Evolutionary conservation across 2,113 vertebrate species (phyloP), one percentile per base, ranked within the genome.

Genomic region (Gadus macrocephalus): DNA sequence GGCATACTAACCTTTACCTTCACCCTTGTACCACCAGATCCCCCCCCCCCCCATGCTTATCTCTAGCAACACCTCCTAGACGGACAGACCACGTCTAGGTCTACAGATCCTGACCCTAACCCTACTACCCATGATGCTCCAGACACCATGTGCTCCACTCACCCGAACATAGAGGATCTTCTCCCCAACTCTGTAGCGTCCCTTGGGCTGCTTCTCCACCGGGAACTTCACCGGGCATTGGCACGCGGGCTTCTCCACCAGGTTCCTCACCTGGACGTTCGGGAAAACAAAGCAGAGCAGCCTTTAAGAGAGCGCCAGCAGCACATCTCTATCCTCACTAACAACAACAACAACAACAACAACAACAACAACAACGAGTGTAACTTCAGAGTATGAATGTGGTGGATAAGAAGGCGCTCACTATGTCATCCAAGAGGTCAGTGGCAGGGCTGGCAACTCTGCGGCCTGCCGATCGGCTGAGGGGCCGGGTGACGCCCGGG

Each of bases 91-190:
- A 49, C 31, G 31, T 49, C 42, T 49, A 49, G 42, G 12, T 49
- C 11, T 49, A 9, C 11, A 49, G 5, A 12, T 49, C 42, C 42
- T 49, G 11, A 14, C 42, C 42, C 42, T 49, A 49, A 14, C 42
- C 42, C 42, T 49, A 35, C 31, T 35, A 35, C 31, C 31, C 42
- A 49, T 49, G 42, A 9, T 49, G 8, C 42, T 49, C 9, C 11
- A 12, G 8, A 49, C 42, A 9, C 42, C 42, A 49, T 49, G 42
- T 49, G 42, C 12, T 49, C 42, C 16, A 76, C 90, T 93, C 91
- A 99, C 97, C 91, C 97, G 92, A 70, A 99, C 95, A 72, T 98
- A 98, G 49, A 98, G 93, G 71, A 99, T 94, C 92, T 98, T 99
- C 72, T 99, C 97, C 70, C 97, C 97, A 49, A 99, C 93, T 72